Percentiles rank a stretch among this genome's conserved stretches.
These are phyloP conservation scores for Liodrosophila aerea DNA, from an alignment of 2,888 invertebrate genomes.

Conservation along the genomic window DNA sequence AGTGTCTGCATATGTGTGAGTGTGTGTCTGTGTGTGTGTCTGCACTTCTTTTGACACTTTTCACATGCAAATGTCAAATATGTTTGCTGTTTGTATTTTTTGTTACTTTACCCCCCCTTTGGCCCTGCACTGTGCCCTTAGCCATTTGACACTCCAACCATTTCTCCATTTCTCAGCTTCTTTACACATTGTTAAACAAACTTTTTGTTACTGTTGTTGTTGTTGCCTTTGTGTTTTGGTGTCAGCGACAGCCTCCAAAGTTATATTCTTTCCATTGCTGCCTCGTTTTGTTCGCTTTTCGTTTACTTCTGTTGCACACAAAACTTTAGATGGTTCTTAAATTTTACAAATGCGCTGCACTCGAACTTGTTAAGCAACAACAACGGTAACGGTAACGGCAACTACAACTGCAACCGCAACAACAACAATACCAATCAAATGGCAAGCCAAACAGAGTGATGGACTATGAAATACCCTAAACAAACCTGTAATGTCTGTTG, in stretches of 20 bases:
- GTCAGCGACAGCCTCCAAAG: conserved; percentile 68
- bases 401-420: conserved; percentile 21
- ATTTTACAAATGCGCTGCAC: conserved; percentile 71
- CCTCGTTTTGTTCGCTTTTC: conserved; percentile 35
- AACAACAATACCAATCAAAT: conserved; percentile 10
- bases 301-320: conserved; percentile 30
- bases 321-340: conserved; percentile 64
- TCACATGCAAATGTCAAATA: conserved; percentile 73
- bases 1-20: conserved; percentile 3
- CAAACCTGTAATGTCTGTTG: too few species aligned
- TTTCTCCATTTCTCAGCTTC: conserved; percentile 45
- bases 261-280: conserved; percentile 7
- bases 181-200: conserved; percentile 68
- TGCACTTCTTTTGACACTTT: conserved; percentile 67
- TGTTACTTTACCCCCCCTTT: conserved; percentile 3
- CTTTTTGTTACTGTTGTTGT: conserved; percentile 39
- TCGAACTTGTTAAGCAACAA: conserved; percentile 71
- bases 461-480: conserved; percentile 21
- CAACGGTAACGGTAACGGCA: conserved; percentile 26
- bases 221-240: conserved; percentile 63
- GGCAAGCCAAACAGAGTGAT: conserved; percentile 1
- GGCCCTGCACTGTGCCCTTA: background rate
- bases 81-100: conserved; percentile 54
- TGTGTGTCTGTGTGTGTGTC: conserved; percentile 21
- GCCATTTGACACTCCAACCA: conserved; percentile 25